phyloP scores from a whole-genome alignment of 1,140 invertebrate species.

The Apis dorsata region DNA sequence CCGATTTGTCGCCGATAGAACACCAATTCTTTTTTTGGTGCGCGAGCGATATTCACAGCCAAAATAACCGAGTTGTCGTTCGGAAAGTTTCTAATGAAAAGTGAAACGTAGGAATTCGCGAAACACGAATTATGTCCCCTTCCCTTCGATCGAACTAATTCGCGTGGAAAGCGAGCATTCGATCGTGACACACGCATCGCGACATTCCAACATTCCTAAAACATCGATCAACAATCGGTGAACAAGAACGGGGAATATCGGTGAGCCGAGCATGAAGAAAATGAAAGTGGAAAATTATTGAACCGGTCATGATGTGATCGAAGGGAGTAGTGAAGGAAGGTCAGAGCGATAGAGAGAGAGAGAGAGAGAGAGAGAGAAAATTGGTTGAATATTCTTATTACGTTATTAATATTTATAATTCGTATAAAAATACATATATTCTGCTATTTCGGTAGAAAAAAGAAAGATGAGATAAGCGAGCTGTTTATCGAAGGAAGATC shows the following conservation, averaged over 20 bases:
- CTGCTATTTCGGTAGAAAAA: conserved; percentile 69
- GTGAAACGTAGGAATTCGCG: not conserved
- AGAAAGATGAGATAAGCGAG: conserved; percentile 60
- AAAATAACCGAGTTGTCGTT: too few species aligned
- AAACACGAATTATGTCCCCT: not conserved
- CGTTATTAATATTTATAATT: conserved; percentile 65
- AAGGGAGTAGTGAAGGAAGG: not conserved
- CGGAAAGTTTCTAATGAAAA: conserved; percentile 20
- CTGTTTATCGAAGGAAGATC: conserved; percentile 58
- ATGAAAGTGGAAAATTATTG: conserved; percentile 34
- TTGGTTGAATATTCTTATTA: not conserved
- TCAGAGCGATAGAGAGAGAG: not conserved
- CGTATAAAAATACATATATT: conserved; percentile 71
- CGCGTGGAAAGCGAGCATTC: conserved; percentile 3
- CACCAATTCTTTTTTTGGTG: not conserved
- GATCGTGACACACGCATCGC: not conserved
- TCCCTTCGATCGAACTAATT: not conserved
- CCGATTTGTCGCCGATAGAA: conserved; percentile 41
- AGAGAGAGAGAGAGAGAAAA: not conserved
- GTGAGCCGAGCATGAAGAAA: conserved; percentile 15
- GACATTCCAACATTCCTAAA: too few species aligned
- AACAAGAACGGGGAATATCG: not conserved
- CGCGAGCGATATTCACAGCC: too few species aligned
- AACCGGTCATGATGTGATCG: not conserved
- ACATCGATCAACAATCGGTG: not conserved